Base-by-base conservation (phyloP, 2,113 vertebrate species). In the Opisthocomus hoazin region DNA sequence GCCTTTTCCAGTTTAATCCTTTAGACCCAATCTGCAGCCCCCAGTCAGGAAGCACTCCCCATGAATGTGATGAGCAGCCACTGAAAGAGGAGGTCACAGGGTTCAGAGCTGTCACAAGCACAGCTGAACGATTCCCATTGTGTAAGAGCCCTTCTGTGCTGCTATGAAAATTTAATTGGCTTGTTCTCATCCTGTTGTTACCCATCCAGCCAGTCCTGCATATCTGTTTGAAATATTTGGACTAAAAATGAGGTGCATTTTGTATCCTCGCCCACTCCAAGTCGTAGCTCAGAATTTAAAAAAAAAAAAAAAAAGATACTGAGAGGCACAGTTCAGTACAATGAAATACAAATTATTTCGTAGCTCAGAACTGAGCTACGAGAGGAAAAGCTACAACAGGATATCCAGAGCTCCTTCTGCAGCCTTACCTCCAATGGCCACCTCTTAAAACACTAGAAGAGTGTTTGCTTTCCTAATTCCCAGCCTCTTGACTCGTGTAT, bases 181-280 rank as follows among this genome's bases (percentile, higher is more conserved):
- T 81, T 71, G 29, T 91, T 93, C 78, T 79, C 76, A 90, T 84
- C 84, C 85, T 48, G 26, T 36, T 92, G 66, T 73, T 69, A 79
- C 19, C 71, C 70, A 60, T 26, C 61, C 87, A 95, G 56, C 57
- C 73, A 10, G 71, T 66, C 54, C 64, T 77, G 64, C 54, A 18
- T 43, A 82, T 39, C 60, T 60, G n/a, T 95, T 87, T 93, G 15
- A 96, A 96, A 94, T 90, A 96, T 94, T 89, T 96, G 84, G 89
- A 94, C 73, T 91, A 66, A 69, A 84, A 94, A 79, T 58, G 1
- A 78, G 64, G 56, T 68, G 32, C 63, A 48, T 70, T 87, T 96
- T 70, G 39, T 61, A 86, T 71, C 56, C n/a, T 83, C 22, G 5
- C 69, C 75, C 88, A 86, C 30, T 70, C 36, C 48, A 82, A 95